These are phyloP conservation scores for Zingel zingel DNA, from an alignment of 2,113 vertebrate species.

Conservation along the genomic window DNA sequence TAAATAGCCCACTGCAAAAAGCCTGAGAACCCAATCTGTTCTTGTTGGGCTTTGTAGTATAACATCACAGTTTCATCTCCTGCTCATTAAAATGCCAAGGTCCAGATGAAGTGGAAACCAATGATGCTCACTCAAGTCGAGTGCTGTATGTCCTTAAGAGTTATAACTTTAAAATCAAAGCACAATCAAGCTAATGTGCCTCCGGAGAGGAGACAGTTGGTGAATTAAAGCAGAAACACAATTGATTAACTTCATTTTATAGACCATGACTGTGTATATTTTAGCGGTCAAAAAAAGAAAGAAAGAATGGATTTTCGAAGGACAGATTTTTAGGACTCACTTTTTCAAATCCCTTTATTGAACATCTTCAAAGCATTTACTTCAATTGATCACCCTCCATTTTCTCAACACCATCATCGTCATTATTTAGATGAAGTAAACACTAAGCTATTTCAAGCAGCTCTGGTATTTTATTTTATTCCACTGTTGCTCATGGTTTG, in stretches of 20 bases:
- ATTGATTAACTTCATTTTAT: slow-evolving; percentile 46
- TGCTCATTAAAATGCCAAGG: slow-evolving; percentile 61
- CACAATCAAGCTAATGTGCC: slow-evolving; percentile 55
- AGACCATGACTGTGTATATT: slow-evolving; percentile 26
- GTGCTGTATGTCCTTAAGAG: slow-evolving; percentile 20
- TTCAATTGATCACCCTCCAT: slow-evolving; percentile 42
- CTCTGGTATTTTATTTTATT: slow-evolving; percentile 89
- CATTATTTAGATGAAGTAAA: slow-evolving; percentile 54
- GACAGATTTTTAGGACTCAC: slow-evolving; percentile 23
- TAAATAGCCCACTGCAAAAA: slow-evolving; percentile 42
- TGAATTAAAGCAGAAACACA: slow-evolving; percentile 48
- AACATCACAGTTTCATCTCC: slow-evolving; percentile 48
- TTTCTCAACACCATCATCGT: slow-evolving; percentile 29
- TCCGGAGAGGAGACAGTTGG: slow-evolving; percentile 12
- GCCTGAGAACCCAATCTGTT: slow-evolving; percentile 56
- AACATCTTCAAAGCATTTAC: slow-evolving; percentile 71
- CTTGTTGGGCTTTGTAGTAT: slow-evolving; percentile 46
- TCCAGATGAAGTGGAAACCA: slow-evolving; percentile 51
- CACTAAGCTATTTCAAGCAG: slow-evolving; percentile 41
- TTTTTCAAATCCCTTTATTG: slow-evolving; percentile 72
- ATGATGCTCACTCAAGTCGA: not conserved
- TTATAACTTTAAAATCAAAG: slow-evolving; percentile 50
- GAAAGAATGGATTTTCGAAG: not conserved
- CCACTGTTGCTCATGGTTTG: slow-evolving; percentile 94
- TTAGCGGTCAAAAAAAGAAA: not conserved